These are phyloP conservation scores for Channallabes apus DNA, from an alignment of 2,797 vertebrate genomes.

Conservation along the genomic window DNA sequence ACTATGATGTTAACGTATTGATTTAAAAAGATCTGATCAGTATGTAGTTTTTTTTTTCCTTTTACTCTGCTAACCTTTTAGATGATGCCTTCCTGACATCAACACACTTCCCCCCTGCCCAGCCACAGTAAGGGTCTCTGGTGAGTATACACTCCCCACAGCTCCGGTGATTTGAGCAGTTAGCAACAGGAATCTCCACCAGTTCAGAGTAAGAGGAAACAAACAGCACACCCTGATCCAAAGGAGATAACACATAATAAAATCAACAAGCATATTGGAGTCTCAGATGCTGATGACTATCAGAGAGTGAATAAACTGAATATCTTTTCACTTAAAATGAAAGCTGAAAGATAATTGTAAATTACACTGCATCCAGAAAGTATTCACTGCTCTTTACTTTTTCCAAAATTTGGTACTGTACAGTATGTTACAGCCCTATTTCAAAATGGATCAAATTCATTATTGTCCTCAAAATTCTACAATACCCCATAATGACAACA, in stretches of 20 bases:
- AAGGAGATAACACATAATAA: constrained; percentile 9
- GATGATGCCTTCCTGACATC: constrained; percentile 66
- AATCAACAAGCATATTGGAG: not conserved
- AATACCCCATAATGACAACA: too few species aligned
- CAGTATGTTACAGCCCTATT: too few species aligned
- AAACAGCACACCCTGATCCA: constrained; percentile 81
- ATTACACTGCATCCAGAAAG: not conserved
- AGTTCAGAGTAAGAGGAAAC: constrained; percentile 82
- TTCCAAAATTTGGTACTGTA: too few species aligned
- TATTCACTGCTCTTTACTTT: too few species aligned
- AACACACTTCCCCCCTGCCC: constrained; percentile 78
- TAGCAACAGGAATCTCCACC: constrained; percentile 88
- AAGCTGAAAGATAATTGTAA: not conserved
- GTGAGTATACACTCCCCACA: constrained; percentile 93
- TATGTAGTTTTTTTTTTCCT: not conserved
- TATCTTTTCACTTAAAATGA: not conserved
- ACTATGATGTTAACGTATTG: not conserved
- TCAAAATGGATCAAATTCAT: too few species aligned
- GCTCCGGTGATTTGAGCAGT: constrained; percentile 90
- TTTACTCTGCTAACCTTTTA: constrained; percentile 64
- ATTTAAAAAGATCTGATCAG: not conserved
- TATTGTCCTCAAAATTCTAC: too few species aligned
- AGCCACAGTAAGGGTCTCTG: constrained; percentile 95
- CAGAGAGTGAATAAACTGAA: not conserved
- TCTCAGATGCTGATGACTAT: not conserved